Evolutionary conservation across 2,888 invertebrate genomes (phyloP), one percentile per base, ranked within the genome.

Genomic region (Aricia artaxerxes): DNA sequence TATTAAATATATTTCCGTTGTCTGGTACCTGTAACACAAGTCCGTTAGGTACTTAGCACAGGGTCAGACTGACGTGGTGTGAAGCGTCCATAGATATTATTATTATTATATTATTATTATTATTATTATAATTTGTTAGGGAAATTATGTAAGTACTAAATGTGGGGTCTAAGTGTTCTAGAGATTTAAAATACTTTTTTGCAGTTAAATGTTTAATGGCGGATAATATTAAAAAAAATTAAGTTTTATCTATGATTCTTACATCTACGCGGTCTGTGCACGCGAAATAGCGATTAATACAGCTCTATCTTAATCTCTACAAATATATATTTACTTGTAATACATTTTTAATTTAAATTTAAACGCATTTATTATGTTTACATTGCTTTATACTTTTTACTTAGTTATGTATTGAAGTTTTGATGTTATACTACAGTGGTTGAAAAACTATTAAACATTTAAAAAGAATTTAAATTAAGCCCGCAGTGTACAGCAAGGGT

Each of bases 321-420:
- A 57, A 76, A 76, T 76, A 76, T 76, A 76, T 76, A 35, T 76
- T 76, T 76, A 76, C 76, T 57, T 76, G 53, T 76, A 76, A 76
- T 76, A 53, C 53, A 76, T 76, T 76, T 76, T 76, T 76, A 76
- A 76, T 76, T 76, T 76, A 76, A 76, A 76, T 57, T 53, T 53
- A 57, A 35, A 57, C 57, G 76, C 57, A 57, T 57, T 76, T 16
- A 76, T 53, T 35, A 24, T 9, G 73, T 73, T n/a, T 44, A 40
- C 44, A 73, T 44, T 73, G 44, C 24, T 44, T 73, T 44, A 24
- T 24, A 44, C 40, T 73, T 44, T 44, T 73, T 44, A 73, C 24
- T 40, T 24, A 11, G 64, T 69, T 31, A 69, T 69, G 16, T 4
- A 35, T 38, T 38, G 13, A 69, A 69, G 35, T 69, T 69, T 69